phyloP scores from a whole-genome alignment of 2,797 vertebrate genomes.

The Hydrocynus forskahlii region DNA sequence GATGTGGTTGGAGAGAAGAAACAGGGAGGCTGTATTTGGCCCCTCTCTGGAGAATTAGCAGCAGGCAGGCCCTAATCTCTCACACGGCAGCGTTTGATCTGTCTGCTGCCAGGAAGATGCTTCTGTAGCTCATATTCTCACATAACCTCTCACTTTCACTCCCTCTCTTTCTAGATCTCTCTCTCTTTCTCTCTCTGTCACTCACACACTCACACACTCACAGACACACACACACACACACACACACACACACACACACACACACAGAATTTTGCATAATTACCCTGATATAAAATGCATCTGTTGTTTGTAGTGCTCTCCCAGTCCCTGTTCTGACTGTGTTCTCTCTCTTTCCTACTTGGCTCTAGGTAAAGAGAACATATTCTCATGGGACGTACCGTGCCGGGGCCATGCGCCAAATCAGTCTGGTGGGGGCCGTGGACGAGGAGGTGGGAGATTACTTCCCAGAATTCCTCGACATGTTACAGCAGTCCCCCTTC shows the following conservation, averaged over 20 bases:
- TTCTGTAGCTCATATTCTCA: conserved; percentile 18
- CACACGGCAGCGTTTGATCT: conserved; percentile 19
- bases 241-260: conserved; percentile 26
- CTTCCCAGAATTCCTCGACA: conserved; percentile 95
- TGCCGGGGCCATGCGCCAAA: conserved; percentile 96
- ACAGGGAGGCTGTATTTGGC: not conserved
- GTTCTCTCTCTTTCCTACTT: conserved; percentile 57
- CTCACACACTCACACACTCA: conserved; percentile 22
- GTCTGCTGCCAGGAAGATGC: conserved; percentile 60
- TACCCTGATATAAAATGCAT: not conserved
- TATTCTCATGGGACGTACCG: conserved; percentile 98
- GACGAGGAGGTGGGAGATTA: conserved; percentile 98
- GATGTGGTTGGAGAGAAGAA: not conserved
- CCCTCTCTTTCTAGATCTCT: conserved; percentile 44
- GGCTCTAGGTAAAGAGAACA: conserved; percentile 90
- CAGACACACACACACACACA: conserved; percentile 14
- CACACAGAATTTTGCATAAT: not conserved
- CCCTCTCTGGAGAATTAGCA: conserved; percentile 5
- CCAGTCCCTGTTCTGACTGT: not conserved
- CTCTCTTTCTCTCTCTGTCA: conserved; percentile 37
- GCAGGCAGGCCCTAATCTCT: conserved; percentile 16
- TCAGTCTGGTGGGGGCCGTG: conserved; percentile 97
- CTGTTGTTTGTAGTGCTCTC: not conserved
- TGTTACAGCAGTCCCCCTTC: conserved; percentile 94
- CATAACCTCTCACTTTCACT: conserved; percentile 48